phyloP scores from a whole-genome alignment of 2,888 invertebrate species.

The Drosophila helvetica region DNA sequence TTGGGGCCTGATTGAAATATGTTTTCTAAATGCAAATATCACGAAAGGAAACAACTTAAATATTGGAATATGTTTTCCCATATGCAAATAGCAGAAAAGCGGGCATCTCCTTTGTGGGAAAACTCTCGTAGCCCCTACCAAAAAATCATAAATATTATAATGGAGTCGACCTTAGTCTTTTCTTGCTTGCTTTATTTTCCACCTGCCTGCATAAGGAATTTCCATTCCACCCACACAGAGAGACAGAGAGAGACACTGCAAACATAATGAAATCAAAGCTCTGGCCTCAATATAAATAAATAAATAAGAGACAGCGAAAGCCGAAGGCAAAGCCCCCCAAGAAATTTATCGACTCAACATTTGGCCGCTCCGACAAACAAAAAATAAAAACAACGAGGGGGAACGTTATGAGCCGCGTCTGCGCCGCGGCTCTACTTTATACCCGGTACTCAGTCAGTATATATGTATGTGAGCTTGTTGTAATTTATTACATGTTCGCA shows the following conservation, averaged over 20 bases:
- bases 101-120: background rate
- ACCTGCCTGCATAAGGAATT: slow-evolving; percentile 7
- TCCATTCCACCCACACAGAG: no score
- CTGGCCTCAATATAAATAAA: slow-evolving; percentile 69
- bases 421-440: no score
- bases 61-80: slow-evolving; percentile 29
- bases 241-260: slow-evolving; percentile 16
- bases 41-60: background rate
- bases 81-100: slow-evolving; percentile 26
- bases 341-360: slow-evolving; percentile 60
- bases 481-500: no score
- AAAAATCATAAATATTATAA: slow-evolving; percentile 33
- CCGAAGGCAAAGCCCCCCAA: slow-evolving; percentile 13
- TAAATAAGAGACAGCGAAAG: slow-evolving; percentile 54
- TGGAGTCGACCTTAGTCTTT: slow-evolving; percentile 3
- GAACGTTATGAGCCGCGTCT: no score
- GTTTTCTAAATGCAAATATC: slow-evolving; percentile 28
- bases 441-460: no score
- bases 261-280: slow-evolving; percentile 67
- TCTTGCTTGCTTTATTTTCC: background rate
- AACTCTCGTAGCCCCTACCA: background rate
- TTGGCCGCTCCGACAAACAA: slow-evolving; percentile 24
- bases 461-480: no score
- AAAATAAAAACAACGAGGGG: no score
- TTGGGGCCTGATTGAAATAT: slow-evolving; percentile 32